These are phyloP conservation scores for Leucozona laternaria DNA, from an alignment of 2,888 invertebrate species.

Conservation along the genomic window DNA sequence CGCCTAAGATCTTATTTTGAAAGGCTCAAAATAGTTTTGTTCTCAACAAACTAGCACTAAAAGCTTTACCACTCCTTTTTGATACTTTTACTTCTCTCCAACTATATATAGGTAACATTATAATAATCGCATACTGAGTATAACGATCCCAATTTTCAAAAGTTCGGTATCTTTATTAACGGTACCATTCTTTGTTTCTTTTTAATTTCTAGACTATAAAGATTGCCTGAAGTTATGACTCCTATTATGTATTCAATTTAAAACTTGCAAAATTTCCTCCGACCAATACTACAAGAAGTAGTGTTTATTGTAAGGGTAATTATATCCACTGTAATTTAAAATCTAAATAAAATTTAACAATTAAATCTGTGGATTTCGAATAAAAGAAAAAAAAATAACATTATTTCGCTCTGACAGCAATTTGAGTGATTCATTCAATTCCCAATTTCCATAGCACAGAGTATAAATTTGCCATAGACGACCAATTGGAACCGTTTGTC, in stretches of 20 bases:
- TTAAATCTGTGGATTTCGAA: conserved; percentile 8
- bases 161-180: not conserved
- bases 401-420: conserved; percentile 3
- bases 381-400: not conserved
- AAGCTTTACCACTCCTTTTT: too few species aligned
- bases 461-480: conserved; percentile 3
- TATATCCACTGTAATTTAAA: not conserved
- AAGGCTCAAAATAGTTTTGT: too few species aligned
- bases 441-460: conserved; percentile 42
- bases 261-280: not conserved
- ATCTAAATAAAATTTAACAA: conserved; percentile 58
- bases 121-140: too few species aligned
- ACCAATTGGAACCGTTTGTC: conserved; percentile 18
- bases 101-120: too few species aligned
- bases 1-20: too few species aligned
- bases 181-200: not conserved
- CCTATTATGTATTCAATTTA: not conserved
- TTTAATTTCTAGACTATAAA: not conserved
- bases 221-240: not conserved
- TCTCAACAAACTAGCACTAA: too few species aligned
- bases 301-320: not conserved
- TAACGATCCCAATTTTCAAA: not conserved
- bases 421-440: conserved; percentile 48
- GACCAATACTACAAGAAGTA: not conserved
- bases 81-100: not conserved